Conservation (phyloP, 2,888 invertebrate genomes). For the Uropetala carovei region DNA sequence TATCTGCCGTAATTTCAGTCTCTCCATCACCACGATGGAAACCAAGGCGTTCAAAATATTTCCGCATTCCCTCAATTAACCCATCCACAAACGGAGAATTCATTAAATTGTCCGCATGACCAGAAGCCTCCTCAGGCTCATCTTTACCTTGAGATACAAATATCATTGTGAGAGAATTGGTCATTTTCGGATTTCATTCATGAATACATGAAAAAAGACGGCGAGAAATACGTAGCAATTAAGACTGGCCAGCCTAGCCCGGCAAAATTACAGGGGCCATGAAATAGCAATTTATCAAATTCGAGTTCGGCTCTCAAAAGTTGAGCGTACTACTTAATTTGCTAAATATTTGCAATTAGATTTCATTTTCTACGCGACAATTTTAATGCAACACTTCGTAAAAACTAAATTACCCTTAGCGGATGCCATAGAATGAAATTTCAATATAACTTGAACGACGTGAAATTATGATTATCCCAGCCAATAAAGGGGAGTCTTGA, state of each 20-base stretch:
- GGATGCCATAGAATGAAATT: constrained; percentile 30
- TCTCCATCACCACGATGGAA: constrained; percentile 11
- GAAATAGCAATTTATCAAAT: neutral
- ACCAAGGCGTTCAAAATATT: constrained; percentile 31
- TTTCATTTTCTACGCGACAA: neutral
- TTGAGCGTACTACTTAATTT: neutral
- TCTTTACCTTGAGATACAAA: neutral
- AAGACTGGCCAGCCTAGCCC: neutral
- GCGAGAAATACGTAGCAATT: neutral
- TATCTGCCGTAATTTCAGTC: neutral
- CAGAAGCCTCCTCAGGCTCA: constrained; percentile 7
- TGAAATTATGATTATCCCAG: neutral
- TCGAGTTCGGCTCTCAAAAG: neutral
- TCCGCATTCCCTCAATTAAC: constrained; percentile 26
- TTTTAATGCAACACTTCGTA: neutral
- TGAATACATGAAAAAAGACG: no score
- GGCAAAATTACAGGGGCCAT: neutral
- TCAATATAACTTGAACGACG: neutral
- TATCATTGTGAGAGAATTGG: no score
- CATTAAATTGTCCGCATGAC: neutral
- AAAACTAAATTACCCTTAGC: neutral
- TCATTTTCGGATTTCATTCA: no score
- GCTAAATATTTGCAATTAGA: neutral
- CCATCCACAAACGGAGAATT: constrained; percentile 37
- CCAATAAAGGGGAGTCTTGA: neutral